Base-by-base conservation (phyloP, 2,113 vertebrate genomes). In the Cavia porcellus region DNA sequence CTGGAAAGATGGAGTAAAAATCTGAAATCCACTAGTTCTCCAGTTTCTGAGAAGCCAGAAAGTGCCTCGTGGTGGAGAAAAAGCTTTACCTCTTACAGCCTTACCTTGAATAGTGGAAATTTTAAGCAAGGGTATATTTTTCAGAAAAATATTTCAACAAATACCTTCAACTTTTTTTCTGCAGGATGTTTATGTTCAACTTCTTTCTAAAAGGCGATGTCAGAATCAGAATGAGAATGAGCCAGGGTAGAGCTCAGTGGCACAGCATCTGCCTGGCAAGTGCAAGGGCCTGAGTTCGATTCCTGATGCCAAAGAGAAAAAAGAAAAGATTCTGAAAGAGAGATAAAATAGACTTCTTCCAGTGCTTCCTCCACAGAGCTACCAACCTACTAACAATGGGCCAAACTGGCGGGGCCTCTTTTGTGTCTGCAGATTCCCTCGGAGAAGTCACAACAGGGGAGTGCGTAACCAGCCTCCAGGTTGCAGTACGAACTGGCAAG, bases 81-180 rank as follows among this genome's bases (percentile, higher is more conserved):
- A 59, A 75, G 20, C 17, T 19, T 5, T 50, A 28, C 50, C 66
- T 92, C 92, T 62, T 55, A 52, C 55, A 62, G 59, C 32, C 50
- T 93, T 92, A 83, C 64, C n/a, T 70, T 84, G 59, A 93, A 50
- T 68, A 2, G 11, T 86, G 13, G 62, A 97, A 89, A 74, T 28
- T 94, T 90, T 88, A 75, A 66, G 19, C 55, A 35, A 55, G 13
- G 28, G 2, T 92, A 20, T 87, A 35, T 47, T 47, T 0, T 4
- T 89, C 52, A 57, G 38, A 89, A 89, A 96, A 66, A 50, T 52
- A 17, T 61, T 68, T 92, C 72, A 57, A 8, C 14, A 79, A 17
- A 72, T 79, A 15, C 24, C n/a, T 74, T 82, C 61, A 62, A 52
- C 14, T 4, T 72, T 89, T 92, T 52, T 82, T 57, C 50, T 79